Conservation (phyloP, 2,797 vertebrate species). For the Pantherophis alleghaniensis region DNA sequence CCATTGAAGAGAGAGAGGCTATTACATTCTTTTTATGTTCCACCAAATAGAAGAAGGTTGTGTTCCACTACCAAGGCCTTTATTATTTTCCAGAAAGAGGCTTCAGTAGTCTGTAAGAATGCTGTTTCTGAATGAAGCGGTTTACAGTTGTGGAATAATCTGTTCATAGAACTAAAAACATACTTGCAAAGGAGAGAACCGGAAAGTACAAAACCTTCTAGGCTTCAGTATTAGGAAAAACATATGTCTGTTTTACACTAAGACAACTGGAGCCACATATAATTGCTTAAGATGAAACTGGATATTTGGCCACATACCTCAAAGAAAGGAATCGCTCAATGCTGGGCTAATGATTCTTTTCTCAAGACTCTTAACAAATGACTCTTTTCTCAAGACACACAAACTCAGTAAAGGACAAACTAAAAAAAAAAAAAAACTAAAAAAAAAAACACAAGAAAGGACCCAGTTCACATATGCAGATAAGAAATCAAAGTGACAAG, state of each 20-base stretch:
- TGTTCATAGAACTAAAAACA: slow-evolving; percentile 23
- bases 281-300: neutral
- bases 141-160: neutral
- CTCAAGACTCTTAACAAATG: neutral
- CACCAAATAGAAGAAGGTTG: slow-evolving; percentile 25
- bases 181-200: slow-evolving; percentile 14
- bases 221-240: neutral
- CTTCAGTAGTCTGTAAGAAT: slow-evolving; percentile 27
- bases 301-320: neutral
- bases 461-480: neutral
- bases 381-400: neutral
- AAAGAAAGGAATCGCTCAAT: neutral
- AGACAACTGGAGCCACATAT: neutral
- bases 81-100: slow-evolving; percentile 27
- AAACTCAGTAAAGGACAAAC: neutral
- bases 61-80: slow-evolving; percentile 33
- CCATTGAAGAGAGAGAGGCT: slow-evolving; percentile 32
- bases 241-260: slow-evolving; percentile 5
- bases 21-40: slow-evolving; percentile 31
- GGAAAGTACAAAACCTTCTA: slow-evolving; percentile 14
- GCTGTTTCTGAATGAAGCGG: slow-evolving; percentile 33
- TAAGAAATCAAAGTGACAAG: neutral
- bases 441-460: neutral
- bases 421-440: neutral
- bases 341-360: slow-evolving; percentile 27